A percentile compares a stretch with the other conserved stretches of the same genome.
Conservation (phyloP, 2,797 vertebrate genomes). For the Limosa lapponica region DNA sequence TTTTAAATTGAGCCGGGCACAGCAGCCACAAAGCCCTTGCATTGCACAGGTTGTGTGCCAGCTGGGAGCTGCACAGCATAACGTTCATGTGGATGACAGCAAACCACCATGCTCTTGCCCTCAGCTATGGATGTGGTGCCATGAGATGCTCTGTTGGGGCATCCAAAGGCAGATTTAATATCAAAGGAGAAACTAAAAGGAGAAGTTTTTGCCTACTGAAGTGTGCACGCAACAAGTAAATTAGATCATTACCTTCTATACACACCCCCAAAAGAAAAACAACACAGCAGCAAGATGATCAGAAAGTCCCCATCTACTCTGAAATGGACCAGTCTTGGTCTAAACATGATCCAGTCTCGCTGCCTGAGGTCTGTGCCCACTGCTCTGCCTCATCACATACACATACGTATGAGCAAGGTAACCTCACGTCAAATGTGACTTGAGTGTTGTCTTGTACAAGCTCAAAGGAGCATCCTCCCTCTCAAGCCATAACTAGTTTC, state of each 20-base stretch:
- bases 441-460: background rate
- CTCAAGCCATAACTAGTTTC: background rate
- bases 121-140: background rate
- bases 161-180: background rate
- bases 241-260: background rate
- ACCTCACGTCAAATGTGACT: rapidly evolving
- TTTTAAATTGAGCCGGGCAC: background rate
- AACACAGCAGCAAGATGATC: background rate
- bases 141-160: background rate
- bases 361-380: background rate
- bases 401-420: rapidly evolving
- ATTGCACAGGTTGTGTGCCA: rapidly evolving
- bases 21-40: background rate
- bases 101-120: rapidly evolving
- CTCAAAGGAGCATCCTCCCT: background rate
- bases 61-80: rapidly evolving
- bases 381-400: background rate
- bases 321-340: background rate
- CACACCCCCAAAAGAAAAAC: background rate
- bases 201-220: background rate
- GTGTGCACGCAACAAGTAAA: background rate
- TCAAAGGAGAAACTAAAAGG: background rate
- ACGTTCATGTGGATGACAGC: background rate
- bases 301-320: background rate
- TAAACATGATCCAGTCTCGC: background rate